A percentile compares a stretch with the other conserved stretches of the same genome.
These are phyloP conservation scores for Grammomys surdaster DNA, from an alignment of 2,113 vertebrate species.

Conservation along the genomic window DNA sequence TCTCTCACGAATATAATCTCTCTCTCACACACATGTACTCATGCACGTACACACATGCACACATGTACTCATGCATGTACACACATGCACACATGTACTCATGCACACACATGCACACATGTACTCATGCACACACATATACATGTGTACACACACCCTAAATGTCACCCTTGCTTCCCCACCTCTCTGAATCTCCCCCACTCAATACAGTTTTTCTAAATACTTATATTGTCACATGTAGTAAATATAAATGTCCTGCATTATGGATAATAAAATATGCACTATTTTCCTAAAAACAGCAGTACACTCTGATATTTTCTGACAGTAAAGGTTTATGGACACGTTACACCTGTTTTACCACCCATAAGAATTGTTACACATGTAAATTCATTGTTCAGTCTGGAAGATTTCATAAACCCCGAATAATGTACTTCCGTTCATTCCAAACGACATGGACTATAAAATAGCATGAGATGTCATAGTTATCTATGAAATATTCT, in stretches of 20 bases:
- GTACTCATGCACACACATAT: neutral
- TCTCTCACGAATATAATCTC: too few species aligned
- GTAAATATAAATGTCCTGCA: slow-evolving; percentile 49
- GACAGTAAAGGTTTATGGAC: slow-evolving; percentile 70
- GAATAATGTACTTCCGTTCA: slow-evolving; percentile 57
- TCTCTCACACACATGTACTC: neutral
- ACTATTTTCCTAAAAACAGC: slow-evolving; percentile 66
- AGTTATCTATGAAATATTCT: slow-evolving; percentile 67
- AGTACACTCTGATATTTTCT: slow-evolving; percentile 38
- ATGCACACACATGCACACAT: neutral
- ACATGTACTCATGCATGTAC: neutral
- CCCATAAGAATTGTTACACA: slow-evolving; percentile 44
- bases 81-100: neutral
- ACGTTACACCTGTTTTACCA: slow-evolving; percentile 64
- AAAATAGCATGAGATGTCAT: slow-evolving; percentile 52
- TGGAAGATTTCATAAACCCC: slow-evolving; percentile 66
- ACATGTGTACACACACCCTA: neutral
- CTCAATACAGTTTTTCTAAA: neutral
- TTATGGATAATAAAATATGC: slow-evolving; percentile 60
- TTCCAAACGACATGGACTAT: slow-evolving; percentile 49
- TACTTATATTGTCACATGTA: slow-evolving; percentile 29
- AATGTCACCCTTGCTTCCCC: neutral
- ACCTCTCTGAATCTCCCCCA: neutral
- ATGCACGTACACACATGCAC: too few species aligned
- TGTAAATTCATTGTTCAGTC: slow-evolving; percentile 49